These are phyloP conservation scores for Borostomias antarcticus DNA, from an alignment of 2,797 vertebrate genomes.

Conservation along the genomic window DNA sequence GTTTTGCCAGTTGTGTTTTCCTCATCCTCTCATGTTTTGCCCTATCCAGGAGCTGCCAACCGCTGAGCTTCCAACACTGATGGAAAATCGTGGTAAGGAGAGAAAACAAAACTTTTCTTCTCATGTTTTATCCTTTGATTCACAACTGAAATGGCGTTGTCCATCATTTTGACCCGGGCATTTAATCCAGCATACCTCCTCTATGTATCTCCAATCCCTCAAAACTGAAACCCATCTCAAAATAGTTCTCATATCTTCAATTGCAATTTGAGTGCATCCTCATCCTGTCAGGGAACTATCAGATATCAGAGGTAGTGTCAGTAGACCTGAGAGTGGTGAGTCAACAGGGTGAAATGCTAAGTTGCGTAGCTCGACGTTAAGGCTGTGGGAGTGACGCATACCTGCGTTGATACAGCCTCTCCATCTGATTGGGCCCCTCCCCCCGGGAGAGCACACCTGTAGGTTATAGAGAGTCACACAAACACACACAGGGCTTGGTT, in stretches of 20 bases:
- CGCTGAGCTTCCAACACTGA: slow-evolving; percentile 53
- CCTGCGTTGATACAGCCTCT: slow-evolving; percentile 41
- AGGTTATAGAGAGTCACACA: slow-evolving; percentile 29
- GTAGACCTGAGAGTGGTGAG: slow-evolving; percentile 42
- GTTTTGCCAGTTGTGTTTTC: not conserved
- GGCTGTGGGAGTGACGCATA: slow-evolving; percentile 36
- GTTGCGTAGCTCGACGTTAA: slow-evolving; percentile 7
- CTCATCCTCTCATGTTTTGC: not conserved
- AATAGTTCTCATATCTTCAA: not conserved
- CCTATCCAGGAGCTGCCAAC: slow-evolving; percentile 55
- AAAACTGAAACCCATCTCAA: not conserved
- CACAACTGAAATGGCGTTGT: too few species aligned
- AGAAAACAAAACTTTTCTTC: not conserved
- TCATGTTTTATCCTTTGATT: too few species aligned
- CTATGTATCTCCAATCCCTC: not conserved
- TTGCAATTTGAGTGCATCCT: not conserved
- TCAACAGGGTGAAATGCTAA: slow-evolving; percentile 33
- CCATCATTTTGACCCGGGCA: too few species aligned
- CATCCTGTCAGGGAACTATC: not conserved
- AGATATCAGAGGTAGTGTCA: slow-evolving; percentile 35
- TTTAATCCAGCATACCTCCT: too few species aligned
- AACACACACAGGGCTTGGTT: not conserved
- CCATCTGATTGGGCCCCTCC: slow-evolving; percentile 52
- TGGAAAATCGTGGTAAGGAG: slow-evolving; percentile 72
- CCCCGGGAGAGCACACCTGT: slow-evolving; percentile 60